Percentiles rank a stretch among this genome's conserved stretches.
These are phyloP conservation scores for Anguilla marmorata DNA, from an alignment of 2,797 vertebrate genomes.

Conservation along the genomic window DNA sequence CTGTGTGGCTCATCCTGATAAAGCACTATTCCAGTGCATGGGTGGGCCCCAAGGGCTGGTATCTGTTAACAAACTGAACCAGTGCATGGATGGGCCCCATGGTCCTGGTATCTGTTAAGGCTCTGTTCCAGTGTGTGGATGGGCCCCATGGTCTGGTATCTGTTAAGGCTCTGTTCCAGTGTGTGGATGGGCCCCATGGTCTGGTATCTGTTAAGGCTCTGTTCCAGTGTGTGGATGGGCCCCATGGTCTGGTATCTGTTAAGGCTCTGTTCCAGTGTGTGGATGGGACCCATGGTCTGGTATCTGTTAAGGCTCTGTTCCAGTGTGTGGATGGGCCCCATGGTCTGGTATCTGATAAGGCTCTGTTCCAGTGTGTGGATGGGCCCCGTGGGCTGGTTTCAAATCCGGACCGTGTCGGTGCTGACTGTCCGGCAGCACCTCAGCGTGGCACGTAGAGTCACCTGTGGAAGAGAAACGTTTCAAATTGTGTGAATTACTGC, in stretches of 20 bases:
- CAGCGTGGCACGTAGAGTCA: too few species aligned
- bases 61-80: too few species aligned
- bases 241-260: too few species aligned
- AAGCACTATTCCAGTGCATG: not conserved
- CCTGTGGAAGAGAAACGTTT: too few species aligned
- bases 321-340: not conserved
- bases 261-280: not conserved
- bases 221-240: not conserved
- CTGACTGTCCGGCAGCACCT: too few species aligned
- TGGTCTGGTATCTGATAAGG: too few species aligned
- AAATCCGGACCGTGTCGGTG: too few species aligned
- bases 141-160: not conserved
- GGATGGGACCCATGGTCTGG: not conserved
- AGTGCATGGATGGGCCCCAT: not conserved
- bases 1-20: too few species aligned
- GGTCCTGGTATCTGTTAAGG: too few species aligned
- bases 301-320: too few species aligned
- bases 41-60: not conserved
- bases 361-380: not conserved
- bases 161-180: too few species aligned
- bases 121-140: not conserved
- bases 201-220: too few species aligned
- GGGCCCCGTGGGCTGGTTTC: not conserved
- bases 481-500: not conserved
- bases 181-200: not conserved